phyloP scores from a whole-genome alignment of 1,140 invertebrate species.

The Drosophila baimaii region DNA sequence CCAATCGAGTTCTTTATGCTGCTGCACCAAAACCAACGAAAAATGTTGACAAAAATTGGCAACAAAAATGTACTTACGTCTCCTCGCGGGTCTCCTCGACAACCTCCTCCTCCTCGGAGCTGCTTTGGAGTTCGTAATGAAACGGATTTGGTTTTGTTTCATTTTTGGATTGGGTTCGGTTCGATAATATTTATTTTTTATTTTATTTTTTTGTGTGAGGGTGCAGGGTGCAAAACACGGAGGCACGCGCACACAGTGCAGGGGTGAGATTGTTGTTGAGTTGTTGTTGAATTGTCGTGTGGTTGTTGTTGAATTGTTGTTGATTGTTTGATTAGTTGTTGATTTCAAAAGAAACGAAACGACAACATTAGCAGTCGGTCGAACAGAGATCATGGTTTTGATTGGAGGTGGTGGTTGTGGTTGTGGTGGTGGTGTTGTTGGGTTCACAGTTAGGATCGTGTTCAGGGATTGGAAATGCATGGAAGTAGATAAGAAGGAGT shows the following conservation, averaged over 20 bases:
- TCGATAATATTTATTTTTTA: slow-evolving; percentile 7
- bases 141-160: slow-evolving; percentile 39
- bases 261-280: slow-evolving; percentile 55
- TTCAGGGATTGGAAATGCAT: slow-evolving; percentile 48
- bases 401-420: slow-evolving; percentile 9
- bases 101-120: slow-evolving; percentile 88
- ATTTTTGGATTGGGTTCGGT: slow-evolving; percentile 47
- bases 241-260: slow-evolving; percentile 37
- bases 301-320: slow-evolving; percentile 59
- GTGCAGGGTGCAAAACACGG: slow-evolving; percentile 63
- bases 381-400: slow-evolving; percentile 49
- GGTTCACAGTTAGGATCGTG: slow-evolving; percentile 25
- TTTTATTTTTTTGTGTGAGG: slow-evolving; percentile 35
- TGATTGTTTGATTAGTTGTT: slow-evolving; percentile 58
- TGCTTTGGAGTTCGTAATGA: slow-evolving; percentile 77
- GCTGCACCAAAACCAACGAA: slow-evolving; percentile 61
- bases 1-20: slow-evolving; percentile 63
- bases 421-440: slow-evolving; percentile 14
- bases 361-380: slow-evolving; percentile 77
- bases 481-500: slow-evolving; percentile 61
- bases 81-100: slow-evolving; percentile 87
- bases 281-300: slow-evolving; percentile 59
- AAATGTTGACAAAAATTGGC: slow-evolving; percentile 53
- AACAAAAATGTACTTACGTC: slow-evolving; percentile 87
- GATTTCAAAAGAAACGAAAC: slow-evolving; percentile 72